A percentile compares a stretch with the other conserved stretches of the same genome.
These are phyloP conservation scores for Calliscelio sp. DNA, from an alignment of 2,888 invertebrate genomes.

Conservation along the genomic window DNA sequence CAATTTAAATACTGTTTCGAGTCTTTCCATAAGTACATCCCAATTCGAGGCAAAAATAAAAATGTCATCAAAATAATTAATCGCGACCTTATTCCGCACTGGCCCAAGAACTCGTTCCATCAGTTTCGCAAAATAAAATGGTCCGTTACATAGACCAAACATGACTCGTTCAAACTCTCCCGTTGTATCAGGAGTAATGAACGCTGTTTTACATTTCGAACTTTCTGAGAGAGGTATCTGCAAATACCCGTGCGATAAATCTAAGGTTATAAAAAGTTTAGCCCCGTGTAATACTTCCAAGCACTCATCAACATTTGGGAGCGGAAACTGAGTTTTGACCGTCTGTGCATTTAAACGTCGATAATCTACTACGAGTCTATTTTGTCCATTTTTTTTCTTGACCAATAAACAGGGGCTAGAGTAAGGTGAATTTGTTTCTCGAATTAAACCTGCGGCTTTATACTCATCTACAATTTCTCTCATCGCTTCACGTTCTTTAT, in stretches of 20 bases:
- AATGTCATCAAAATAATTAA: constrained; percentile 80
- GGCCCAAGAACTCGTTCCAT: constrained; percentile 75
- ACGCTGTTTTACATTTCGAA: constrained; percentile 66
- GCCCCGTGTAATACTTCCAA: constrained; percentile 39
- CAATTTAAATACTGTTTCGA: constrained; percentile 73
- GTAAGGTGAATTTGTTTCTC: constrained; percentile 72
- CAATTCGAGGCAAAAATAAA: constrained; percentile 72
- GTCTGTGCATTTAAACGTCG: constrained; percentile 66
- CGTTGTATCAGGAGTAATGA: constrained; percentile 73
- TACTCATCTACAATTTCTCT: constrained; percentile 27
- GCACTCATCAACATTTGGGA: no score
- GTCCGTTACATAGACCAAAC: constrained; percentile 78
- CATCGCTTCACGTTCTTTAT: no score
- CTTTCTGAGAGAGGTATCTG: constrained; percentile 64
- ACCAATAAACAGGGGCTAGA: constrained; percentile 71
- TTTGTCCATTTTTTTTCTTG: constrained; percentile 62
- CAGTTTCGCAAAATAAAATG: constrained; percentile 74
- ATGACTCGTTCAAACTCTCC: constrained; percentile 77
- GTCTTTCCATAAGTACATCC: constrained; percentile 72
- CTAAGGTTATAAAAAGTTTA: constrained; percentile 42
- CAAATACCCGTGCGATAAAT: constrained; percentile 66
- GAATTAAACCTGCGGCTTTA: constrained; percentile 67
- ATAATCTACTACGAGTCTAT: constrained; percentile 68
- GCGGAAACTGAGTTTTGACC: constrained; percentile 44
- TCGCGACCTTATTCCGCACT: constrained; percentile 65